phyloP scores from a whole-genome alignment of 1,140 invertebrate genomes.

The Lethocerus indicus region DNA sequence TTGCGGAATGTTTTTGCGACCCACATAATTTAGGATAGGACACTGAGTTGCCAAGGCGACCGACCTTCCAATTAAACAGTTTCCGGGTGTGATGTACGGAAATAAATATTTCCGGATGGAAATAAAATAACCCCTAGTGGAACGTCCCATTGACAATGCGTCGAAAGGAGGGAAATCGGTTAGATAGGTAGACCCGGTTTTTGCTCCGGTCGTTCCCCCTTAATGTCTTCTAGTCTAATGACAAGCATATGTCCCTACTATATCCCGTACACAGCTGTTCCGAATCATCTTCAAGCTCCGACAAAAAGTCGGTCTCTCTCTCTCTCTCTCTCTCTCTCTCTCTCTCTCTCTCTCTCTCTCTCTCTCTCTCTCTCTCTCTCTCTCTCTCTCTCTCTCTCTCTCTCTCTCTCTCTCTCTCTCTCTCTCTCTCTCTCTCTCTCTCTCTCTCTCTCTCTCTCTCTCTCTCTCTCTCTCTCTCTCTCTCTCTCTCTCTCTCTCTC shows the following conservation, averaged over 20 bases:
- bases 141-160: no score
- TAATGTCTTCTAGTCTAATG: conserved; percentile 3
- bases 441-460: conserved; percentile 6
- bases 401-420: conserved; percentile 3
- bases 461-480: conserved; percentile 6
- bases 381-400: conserved; percentile 7
- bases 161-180: no score
- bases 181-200: no score
- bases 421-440: conserved; percentile 6
- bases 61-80: no score
- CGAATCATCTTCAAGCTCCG: conserved; percentile 1
- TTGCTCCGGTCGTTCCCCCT: conserved; percentile 2
- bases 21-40: no score
- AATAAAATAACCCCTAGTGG: no score
- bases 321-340: not conserved
- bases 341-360: conserved; percentile 8
- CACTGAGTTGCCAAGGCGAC: no score
- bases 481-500: conserved; percentile 5
- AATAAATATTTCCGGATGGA: no score
- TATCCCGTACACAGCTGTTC: conserved; percentile 7
- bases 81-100: no score
- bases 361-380: conserved; percentile 8
- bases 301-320: conserved; percentile 2
- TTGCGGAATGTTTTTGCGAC: no score
- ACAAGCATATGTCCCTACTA: conserved; percentile 10